phyloP scores from a whole-genome alignment of 2,888 invertebrate genomes.

The Acrocyrtus sp. region DNA sequence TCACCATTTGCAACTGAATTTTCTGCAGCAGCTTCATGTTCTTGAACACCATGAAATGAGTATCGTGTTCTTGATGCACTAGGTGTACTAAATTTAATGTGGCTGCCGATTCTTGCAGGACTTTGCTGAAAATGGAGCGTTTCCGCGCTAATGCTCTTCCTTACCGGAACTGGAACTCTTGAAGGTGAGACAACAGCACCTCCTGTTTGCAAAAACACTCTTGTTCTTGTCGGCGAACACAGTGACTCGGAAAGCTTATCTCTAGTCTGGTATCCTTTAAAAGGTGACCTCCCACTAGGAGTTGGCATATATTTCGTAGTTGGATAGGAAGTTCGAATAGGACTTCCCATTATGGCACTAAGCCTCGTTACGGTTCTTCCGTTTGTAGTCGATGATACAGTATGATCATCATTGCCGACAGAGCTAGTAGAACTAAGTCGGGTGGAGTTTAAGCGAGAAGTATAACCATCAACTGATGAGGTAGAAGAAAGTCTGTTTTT shows the following conservation, averaged over 20 bases:
- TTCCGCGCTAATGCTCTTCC: slow-evolving; percentile 36
- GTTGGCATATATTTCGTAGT: slow-evolving; percentile 31
- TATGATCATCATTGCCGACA: too few species aligned
- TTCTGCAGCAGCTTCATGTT: too few species aligned
- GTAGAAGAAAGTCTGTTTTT: background rate
- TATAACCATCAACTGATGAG: too few species aligned
- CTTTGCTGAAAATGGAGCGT: slow-evolving; percentile 22
- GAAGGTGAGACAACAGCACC: background rate
- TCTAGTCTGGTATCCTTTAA: background rate
- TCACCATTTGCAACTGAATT: background rate
- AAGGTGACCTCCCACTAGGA: slow-evolving; percentile 9
- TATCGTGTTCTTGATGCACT: too few species aligned
- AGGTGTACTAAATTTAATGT: slow-evolving; percentile 39
- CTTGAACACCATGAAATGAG: too few species aligned
- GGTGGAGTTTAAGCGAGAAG: too few species aligned
- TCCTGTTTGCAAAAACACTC: slow-evolving; percentile 23
- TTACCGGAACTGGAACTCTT: slow-evolving; percentile 8
- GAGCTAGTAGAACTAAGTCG: too few species aligned
- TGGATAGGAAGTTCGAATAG: slow-evolving; percentile 31
- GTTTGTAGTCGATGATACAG: too few species aligned
- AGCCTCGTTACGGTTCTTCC: background rate
- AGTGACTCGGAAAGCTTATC: slow-evolving; percentile 15
- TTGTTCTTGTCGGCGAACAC: slow-evolving; percentile 17
- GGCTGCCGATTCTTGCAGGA: slow-evolving; percentile 12
- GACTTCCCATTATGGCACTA: slow-evolving; percentile 11